Conservation (phyloP, 2,113 vertebrate species). For the Phasianus colchicus region DNA sequence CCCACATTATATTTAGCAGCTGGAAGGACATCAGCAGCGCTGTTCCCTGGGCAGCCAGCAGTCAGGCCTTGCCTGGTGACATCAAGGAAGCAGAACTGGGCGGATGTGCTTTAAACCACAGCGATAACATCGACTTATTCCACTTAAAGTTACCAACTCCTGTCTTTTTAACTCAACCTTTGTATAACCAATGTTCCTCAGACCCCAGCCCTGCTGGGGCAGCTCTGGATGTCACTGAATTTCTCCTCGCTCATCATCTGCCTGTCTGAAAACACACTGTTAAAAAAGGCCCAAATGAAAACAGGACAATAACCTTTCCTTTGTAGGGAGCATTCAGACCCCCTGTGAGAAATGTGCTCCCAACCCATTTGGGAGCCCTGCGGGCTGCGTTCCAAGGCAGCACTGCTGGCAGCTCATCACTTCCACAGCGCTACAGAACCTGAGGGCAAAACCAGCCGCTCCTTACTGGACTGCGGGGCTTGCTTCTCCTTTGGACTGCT, state of each 20-base stretch:
- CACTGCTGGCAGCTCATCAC: background rate
- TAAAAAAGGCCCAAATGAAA: background rate
- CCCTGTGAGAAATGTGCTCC: background rate
- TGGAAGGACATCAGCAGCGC: constrained; percentile 34
- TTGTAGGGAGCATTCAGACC: background rate
- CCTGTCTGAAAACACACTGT: background rate
- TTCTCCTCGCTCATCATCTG: background rate
- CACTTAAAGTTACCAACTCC: background rate
- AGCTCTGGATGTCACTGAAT: background rate
- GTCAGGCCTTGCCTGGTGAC: constrained; percentile 31
- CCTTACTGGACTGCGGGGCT: no score
- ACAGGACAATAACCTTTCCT: background rate
- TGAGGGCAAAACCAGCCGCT: background rate
- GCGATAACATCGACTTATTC: background rate
- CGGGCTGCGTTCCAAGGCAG: background rate
- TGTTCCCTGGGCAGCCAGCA: background rate
- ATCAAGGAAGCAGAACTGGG: constrained; percentile 8
- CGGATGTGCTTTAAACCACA: background rate
- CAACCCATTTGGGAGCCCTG: no score
- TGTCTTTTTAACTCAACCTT: background rate
- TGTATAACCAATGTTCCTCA: no score
- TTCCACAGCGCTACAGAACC: background rate
- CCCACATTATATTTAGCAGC: constrained; percentile 20
- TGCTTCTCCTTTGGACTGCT: no score
- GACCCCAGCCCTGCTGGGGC: no score